Evolutionary conservation across 2,113 vertebrate species (phyloP), one percentile per base, ranked within the genome.

Genomic region (Ovis canadensis): DNA sequence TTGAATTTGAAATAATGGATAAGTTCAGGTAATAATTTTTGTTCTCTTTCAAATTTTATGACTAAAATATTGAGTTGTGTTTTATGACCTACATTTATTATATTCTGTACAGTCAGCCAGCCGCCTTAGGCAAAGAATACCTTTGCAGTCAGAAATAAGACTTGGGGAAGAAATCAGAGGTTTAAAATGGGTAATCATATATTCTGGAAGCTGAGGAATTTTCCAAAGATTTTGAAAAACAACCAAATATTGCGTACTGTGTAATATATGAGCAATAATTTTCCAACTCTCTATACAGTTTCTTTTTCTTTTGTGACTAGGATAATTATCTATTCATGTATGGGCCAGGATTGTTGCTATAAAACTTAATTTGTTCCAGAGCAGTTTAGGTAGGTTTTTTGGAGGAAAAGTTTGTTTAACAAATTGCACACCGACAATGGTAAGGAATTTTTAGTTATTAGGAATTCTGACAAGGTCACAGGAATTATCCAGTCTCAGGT

Each of bases 41-140:
- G 81, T 82, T 91, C 86, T 96, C 96, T 98, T 98, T 97, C 95
- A 97, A 95, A 87, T 97, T 97, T 98, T 97, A 96, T 97, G 91
- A 97, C 95, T 97, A 93, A 98, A 98, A 94, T 97, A 98, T 98
- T 97, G 97, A 98, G 94, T 85, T 92, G 88, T 89, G 45, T 95
- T 97, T 98, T 98, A 97, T 89, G 52, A 74, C 57, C 57, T 94
- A 87, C 64, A 92, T 91, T 97, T 95, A 96, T 93, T 94, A 96
- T 84, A 93, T 94, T 97, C 91, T 93, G 88, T 91, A 80, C 62
- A 96, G 92, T 92, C 33, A 87, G 90, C 64, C 57, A 94, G 80
- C 60, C 80, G 96, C 95, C 94, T 84, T 89, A 97, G 95, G 97
- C 81, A 96, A 98, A 71, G 85, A 96, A 94, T 57, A 90, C 80